Evolutionary conservation across 2,888 invertebrate genomes (phyloP).

Genomic region (Dicyrtoma fusca): DNA sequence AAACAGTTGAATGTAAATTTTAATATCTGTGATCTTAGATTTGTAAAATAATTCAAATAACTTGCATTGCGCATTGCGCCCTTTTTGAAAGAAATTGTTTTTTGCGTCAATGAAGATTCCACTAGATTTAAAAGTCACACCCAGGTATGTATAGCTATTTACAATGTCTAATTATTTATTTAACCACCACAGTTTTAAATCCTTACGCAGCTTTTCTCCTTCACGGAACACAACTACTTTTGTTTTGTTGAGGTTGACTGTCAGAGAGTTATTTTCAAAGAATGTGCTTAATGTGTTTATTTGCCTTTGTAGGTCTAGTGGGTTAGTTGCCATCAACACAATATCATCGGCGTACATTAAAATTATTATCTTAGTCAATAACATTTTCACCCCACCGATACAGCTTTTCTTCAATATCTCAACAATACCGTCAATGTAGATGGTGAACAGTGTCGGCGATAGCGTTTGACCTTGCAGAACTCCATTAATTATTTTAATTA

Average conservation of each 20-base stretch:
- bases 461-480: conserved; percentile 11
- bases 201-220: background rate
- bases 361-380: too few species aligned
- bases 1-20: background rate
- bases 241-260: too few species aligned
- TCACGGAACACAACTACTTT: conserved; percentile 2
- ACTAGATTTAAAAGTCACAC: background rate
- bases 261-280: too few species aligned
- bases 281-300: background rate
- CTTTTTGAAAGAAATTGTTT: background rate
- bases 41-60: background rate
- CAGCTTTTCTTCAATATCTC: background rate
- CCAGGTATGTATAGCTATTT: background rate
- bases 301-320: too few species aligned
- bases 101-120: background rate
- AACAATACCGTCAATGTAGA: conserved; percentile 9
- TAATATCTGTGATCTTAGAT: background rate
- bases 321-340: too few species aligned
- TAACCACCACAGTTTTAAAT: background rate
- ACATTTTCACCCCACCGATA: too few species aligned
- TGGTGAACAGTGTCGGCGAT: conserved; percentile 6
- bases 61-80: background rate
- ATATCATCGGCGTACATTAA: too few species aligned
- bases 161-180: background rate
- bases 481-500: conserved; percentile 1